Conservation (phyloP, 2,888 invertebrate species). For the Trichopoda pennipes region DNA sequence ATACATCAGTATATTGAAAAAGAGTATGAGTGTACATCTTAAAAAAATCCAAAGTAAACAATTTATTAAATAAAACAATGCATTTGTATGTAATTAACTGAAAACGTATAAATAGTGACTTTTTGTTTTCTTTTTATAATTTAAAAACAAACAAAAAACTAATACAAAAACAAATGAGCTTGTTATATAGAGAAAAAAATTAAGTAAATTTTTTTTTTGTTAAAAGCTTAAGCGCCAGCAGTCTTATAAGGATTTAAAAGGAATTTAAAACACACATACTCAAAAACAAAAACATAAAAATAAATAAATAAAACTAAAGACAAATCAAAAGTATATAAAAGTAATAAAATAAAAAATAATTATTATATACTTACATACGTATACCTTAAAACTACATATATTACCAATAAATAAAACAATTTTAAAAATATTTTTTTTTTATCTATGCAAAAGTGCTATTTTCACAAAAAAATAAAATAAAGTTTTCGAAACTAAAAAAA, state of each 20-base stretch:
- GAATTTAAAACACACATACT: conserved; percentile 53
- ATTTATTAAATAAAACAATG: conserved; percentile 20
- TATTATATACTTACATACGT: conserved; percentile 39
- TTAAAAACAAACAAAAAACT: neutral
- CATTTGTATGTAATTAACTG: conserved; percentile 48
- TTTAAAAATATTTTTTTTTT: conserved; percentile 29
- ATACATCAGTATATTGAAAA: conserved; percentile 21
- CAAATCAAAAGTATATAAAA: conserved; percentile 59
- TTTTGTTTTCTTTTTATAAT: conserved; percentile 1
- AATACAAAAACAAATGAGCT: conserved; percentile 49
- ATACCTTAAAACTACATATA: conserved; percentile 28
- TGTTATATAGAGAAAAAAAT: conserved; percentile 35
- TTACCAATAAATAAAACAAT: conserved; percentile 37
- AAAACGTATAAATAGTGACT: conserved; percentile 14
- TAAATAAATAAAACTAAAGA: conserved; percentile 63
- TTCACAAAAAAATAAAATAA: conserved; percentile 60
- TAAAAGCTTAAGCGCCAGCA: conserved; percentile 7
- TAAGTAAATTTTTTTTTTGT: conserved; percentile 6
- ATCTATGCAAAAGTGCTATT: conserved; percentile 62
- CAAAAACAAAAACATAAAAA: too few species aligned
- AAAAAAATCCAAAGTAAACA: neutral
- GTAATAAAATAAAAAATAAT: conserved; percentile 6
- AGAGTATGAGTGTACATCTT: conserved; percentile 31
- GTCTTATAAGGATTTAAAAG: conserved; percentile 54
- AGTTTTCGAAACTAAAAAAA: conserved; percentile 45